These are phyloP conservation scores for Maccullochella peelii DNA, from an alignment of 2,113 vertebrate genomes.

Conservation along the genomic window DNA sequence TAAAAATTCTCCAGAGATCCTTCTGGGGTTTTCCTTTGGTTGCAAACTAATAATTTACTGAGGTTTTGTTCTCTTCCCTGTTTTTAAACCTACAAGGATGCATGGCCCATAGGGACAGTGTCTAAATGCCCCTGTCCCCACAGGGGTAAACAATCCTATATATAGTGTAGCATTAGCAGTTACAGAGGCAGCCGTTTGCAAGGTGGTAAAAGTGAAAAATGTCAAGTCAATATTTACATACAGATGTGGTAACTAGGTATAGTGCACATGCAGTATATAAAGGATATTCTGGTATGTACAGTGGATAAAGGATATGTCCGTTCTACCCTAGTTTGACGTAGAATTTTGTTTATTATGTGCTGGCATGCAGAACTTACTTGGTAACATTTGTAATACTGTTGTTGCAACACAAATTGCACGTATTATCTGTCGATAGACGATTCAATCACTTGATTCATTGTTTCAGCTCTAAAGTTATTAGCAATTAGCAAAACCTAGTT, in stretches of 20 bases:
- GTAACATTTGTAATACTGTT: background rate
- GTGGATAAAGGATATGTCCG: background rate
- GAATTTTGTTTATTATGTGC: background rate
- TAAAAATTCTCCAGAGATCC: slow-evolving; percentile 18
- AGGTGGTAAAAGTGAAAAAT: background rate
- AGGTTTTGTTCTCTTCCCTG: slow-evolving; percentile 17
- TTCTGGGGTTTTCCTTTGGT: slow-evolving; percentile 10
- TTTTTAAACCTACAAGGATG: slow-evolving; percentile 37
- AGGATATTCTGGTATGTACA: background rate
- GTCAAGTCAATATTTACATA: background rate
- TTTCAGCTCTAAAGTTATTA: background rate
- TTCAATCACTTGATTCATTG: background rate
- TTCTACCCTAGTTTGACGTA: too few species aligned
- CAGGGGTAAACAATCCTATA: slow-evolving; percentile 31
- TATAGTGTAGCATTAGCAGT: slow-evolving; percentile 4
- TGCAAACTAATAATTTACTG: slow-evolving; percentile 31
- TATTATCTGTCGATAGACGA: background rate
- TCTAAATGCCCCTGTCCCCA: slow-evolving; percentile 43
- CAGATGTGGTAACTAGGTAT: background rate
- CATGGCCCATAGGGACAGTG: slow-evolving; percentile 1
- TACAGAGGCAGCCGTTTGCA: slow-evolving; percentile 16
- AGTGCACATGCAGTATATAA: background rate
- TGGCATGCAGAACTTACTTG: background rate
- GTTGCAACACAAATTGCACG: background rate
- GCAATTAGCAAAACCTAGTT: background rate